A percentile compares a stretch with the other conserved stretches of the same genome.
phyloP scores from a whole-genome alignment of 2,888 invertebrate species.

The Biston stratarius region DNA sequence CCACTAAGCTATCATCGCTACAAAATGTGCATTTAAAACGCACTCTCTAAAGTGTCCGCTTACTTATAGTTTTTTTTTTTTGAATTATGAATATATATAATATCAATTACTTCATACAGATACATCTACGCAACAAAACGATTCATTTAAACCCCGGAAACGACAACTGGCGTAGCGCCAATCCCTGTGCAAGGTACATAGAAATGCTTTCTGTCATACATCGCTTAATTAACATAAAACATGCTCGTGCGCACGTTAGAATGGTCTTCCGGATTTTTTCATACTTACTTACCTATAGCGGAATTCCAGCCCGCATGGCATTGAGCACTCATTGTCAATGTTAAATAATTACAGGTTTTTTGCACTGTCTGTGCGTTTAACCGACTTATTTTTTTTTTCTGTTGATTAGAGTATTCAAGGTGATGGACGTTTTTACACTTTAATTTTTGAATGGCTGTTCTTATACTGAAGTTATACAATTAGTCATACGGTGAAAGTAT shows the following conservation, averaged over 20 bases:
- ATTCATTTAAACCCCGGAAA: slow-evolving; percentile 42
- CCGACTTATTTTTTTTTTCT: slow-evolving; percentile 27
- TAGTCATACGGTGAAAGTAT: not conserved
- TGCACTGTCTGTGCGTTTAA: slow-evolving; percentile 37
- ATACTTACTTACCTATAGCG: slow-evolving; percentile 43
- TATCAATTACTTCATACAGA: slow-evolving; percentile 7
- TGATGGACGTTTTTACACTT: slow-evolving; percentile 8
- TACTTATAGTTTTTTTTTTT: no score
- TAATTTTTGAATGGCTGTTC: not conserved
- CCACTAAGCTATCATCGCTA: no score
- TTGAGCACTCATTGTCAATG: slow-evolving; percentile 51
- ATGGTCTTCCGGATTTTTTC: slow-evolving; percentile 55
- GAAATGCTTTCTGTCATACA: slow-evolving; percentile 80
- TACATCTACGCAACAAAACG: slow-evolving; percentile 16
- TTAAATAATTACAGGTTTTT: slow-evolving; percentile 36
- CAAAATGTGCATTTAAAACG: no score
- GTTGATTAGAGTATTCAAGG: slow-evolving; percentile 27
- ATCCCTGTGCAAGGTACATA: slow-evolving; percentile 66
- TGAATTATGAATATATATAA: no score
- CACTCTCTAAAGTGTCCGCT: no score
- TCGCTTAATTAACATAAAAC: slow-evolving; percentile 77
- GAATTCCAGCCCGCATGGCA: slow-evolving; percentile 52
- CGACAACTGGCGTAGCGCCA: slow-evolving; percentile 52
- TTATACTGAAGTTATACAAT: not conserved
- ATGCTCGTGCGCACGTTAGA: slow-evolving; percentile 60